phyloP scores from a whole-genome alignment of 2,888 invertebrate species.

The Callyntrura sp. region DNA sequence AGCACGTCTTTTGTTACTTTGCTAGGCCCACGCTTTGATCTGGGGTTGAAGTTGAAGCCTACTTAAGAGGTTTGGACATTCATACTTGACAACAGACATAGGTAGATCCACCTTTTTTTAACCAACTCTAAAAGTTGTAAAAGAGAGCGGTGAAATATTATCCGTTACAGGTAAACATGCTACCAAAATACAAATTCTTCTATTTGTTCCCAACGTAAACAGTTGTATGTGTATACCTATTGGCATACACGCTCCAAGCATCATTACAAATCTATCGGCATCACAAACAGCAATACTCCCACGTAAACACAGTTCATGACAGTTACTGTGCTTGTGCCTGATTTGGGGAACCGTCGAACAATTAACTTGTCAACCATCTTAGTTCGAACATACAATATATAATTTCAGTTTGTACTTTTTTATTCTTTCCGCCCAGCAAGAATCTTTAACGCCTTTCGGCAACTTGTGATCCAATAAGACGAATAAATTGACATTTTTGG shows the following conservation, averaged over 20 bases:
- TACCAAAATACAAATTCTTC: background rate
- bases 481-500: background rate
- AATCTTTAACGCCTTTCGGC: background rate
- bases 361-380: constrained; percentile 34
- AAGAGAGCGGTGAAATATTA: constrained; percentile 47
- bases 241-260: background rate
- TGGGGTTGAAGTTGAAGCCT: too few species aligned
- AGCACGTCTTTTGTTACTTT: constrained; percentile 48
- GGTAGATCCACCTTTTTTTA: background rate
- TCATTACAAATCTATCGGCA: background rate
- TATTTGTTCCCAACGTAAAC: background rate
- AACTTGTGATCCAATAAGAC: background rate
- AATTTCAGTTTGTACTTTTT: background rate
- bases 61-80: too few species aligned
- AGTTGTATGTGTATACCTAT: background rate
- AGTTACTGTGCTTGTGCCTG: too few species aligned
- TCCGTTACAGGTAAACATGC: constrained; percentile 36
- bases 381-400: background rate
- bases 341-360: background rate
- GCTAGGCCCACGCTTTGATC: constrained; percentile 45
- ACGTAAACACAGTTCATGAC: constrained; percentile 13
- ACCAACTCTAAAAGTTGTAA: constrained; percentile 19
- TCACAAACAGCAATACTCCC: background rate
- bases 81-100: background rate
- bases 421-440: background rate